A percentile compares a stretch with the other conserved stretches of the same genome.
These are phyloP conservation scores for Papilio glaucus DNA, from an alignment of 1,140 invertebrate genomes.

Conservation along the genomic window DNA sequence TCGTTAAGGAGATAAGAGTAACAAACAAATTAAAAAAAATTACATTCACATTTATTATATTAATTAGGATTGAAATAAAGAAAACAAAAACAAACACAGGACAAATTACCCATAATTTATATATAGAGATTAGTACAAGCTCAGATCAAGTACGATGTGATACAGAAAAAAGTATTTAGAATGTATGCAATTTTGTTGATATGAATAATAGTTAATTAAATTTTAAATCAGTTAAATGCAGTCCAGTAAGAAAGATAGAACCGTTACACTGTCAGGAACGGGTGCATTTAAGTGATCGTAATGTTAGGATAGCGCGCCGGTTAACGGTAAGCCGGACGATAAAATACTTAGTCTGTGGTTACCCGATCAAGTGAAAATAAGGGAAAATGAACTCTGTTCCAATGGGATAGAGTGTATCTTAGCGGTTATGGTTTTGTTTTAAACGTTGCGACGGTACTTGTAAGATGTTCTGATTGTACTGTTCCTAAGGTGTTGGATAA, in stretches of 20 bases:
- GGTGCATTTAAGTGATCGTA: constrained; percentile 36
- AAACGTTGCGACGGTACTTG: constrained; percentile 9
- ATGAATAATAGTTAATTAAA: no score
- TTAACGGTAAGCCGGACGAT: constrained; percentile 28
- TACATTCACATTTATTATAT: no score
- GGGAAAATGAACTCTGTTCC: not conserved
- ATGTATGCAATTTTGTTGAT: no score
- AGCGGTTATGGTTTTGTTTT: not conserved
- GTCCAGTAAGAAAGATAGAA: constrained; percentile 23
- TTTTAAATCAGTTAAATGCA: not conserved
- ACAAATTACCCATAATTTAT: no score
- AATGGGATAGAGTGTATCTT: not conserved
- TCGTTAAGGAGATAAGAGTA: no score
- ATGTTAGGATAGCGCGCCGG: constrained; percentile 32
- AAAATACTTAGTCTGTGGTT: constrained; percentile 31
- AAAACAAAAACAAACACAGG: no score
- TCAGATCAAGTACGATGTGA: no score
- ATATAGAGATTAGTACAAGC: no score
- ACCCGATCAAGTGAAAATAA: not conserved
- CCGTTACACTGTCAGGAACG: constrained; percentile 33
- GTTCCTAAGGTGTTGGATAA: constrained; percentile 17
- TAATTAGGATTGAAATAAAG: no score
- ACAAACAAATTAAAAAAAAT: no score
- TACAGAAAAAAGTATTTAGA: no score
- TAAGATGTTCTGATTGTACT: constrained; percentile 20